Evolutionary conservation across 2,888 invertebrate species (phyloP).

Genomic region (Polydesmus complanatus): DNA sequence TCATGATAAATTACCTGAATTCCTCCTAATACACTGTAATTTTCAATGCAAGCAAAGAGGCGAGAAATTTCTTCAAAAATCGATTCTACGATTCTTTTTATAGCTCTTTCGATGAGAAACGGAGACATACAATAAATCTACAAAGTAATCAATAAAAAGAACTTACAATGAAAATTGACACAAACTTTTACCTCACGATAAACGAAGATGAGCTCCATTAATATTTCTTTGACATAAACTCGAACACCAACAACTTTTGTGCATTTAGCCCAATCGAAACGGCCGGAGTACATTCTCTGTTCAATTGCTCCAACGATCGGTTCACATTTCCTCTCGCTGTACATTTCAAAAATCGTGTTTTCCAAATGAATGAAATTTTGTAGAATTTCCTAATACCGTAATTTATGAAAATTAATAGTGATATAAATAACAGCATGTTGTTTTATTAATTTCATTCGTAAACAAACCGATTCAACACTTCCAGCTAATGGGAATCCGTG

Average conservation of each 20-base stretch:
- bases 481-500: constrained; percentile 24
- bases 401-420: background rate
- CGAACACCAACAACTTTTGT: constrained; percentile 56
- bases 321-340: constrained; percentile 72
- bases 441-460: background rate
- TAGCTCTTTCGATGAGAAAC: constrained; percentile 46
- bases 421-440: background rate
- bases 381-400: constrained; percentile 24
- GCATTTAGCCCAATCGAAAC: constrained; percentile 70
- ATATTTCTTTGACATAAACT: constrained; percentile 58
- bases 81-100: constrained; percentile 67
- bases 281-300: constrained; percentile 85
- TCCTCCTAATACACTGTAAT: constrained; percentile 29
- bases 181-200: constrained; percentile 35
- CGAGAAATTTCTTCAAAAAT: constrained; percentile 84
- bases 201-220: constrained; percentile 38
- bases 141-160: constrained; percentile 35
- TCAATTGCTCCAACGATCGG: constrained; percentile 92
- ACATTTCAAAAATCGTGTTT: constrained; percentile 48
- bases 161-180: background rate
- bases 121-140: constrained; percentile 67
- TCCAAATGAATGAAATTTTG: constrained; percentile 29
- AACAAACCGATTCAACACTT: background rate
- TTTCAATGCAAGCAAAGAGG: constrained; percentile 58
- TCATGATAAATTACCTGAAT: constrained; percentile 32